phyloP scores from a whole-genome alignment of 2,888 invertebrate genomes.

The Sepioteuthis lessoniana region DNA sequence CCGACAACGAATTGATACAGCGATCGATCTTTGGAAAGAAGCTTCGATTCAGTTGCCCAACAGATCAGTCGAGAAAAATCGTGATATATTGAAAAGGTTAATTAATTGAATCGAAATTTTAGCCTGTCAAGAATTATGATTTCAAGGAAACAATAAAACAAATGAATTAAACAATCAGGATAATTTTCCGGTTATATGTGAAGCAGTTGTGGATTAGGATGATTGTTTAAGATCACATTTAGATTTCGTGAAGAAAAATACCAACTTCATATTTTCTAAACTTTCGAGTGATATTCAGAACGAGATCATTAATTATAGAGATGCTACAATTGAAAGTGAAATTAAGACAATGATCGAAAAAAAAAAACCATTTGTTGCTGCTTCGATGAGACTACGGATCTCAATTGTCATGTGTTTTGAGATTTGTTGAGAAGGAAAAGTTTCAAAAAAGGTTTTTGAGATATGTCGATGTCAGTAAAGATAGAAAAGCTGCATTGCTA shows the following conservation, averaged over 20 bases:
- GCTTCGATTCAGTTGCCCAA: not conserved
- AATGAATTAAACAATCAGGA: too few relatives aligned
- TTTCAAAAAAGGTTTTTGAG: too few relatives aligned
- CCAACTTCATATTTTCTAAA: not conserved
- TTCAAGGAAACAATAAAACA: not conserved
- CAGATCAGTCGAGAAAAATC: constrained; percentile 35
- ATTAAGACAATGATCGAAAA: not conserved
- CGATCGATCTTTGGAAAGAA: not conserved
- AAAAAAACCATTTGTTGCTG: not conserved
- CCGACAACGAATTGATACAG: constrained; percentile 1
- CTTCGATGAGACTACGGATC: too few relatives aligned
- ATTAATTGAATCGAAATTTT: too few relatives aligned
- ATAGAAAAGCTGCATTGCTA: too few relatives aligned
- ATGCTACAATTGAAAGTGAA: constrained; percentile 1
- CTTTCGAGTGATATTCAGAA: not conserved
- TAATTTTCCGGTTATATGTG: too few relatives aligned
- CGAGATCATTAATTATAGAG: not conserved
- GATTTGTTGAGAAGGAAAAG: too few relatives aligned
- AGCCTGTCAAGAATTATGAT: not conserved
- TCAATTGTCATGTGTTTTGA: too few relatives aligned
- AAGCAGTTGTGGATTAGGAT: not conserved
- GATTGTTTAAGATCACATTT: constrained; percentile 12
- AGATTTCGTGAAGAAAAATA: constrained; percentile 15
- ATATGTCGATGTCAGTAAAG: too few relatives aligned
- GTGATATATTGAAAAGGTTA: too few relatives aligned